These are phyloP conservation scores for Teleiodes luculella DNA, from an alignment of 2,888 invertebrate species.

Conservation along the genomic window DNA sequence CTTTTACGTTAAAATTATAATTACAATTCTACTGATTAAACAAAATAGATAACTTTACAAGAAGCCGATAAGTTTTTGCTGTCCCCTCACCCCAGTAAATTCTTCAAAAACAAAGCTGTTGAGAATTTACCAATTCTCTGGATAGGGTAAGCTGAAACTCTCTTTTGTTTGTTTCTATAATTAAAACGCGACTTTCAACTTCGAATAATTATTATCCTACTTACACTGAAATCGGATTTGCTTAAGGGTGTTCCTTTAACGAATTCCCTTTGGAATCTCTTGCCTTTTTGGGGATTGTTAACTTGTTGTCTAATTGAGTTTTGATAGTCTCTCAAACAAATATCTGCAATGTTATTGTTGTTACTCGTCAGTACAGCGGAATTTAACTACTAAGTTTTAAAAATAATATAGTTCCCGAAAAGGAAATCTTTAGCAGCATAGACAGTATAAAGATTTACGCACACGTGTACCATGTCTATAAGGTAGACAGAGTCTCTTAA, in stretches of 20 bases:
- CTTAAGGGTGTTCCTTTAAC: constrained; percentile 35
- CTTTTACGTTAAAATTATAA: too few species aligned
- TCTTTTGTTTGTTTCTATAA: constrained; percentile 72
- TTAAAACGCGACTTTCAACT: constrained; percentile 66
- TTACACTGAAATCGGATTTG: constrained; percentile 51
- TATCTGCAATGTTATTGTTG: neutral
- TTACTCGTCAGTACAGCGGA: too few species aligned
- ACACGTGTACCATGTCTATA: too few species aligned
- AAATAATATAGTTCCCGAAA: too few species aligned
- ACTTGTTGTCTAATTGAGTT: constrained; percentile 5
- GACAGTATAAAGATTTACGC: too few species aligned
- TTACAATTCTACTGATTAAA: too few species aligned
- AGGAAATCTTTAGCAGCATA: too few species aligned
- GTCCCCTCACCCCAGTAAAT: constrained; percentile 20
- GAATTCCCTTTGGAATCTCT: constrained; percentile 32
- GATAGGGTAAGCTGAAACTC: constrained; percentile 52
- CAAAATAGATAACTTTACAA: too few species aligned
- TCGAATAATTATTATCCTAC: constrained; percentile 63
- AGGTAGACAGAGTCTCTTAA: too few species aligned
- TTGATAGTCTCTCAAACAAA: neutral
- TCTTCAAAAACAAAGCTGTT: constrained; percentile 42
- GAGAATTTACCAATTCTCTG: constrained; percentile 36
- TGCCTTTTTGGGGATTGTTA: constrained; percentile 27
- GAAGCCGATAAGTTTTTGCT: neutral
- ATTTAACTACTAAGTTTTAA: too few species aligned